phyloP scores from a whole-genome alignment of 2,113 vertebrate genomes.

The Myocastor coypus region DNA sequence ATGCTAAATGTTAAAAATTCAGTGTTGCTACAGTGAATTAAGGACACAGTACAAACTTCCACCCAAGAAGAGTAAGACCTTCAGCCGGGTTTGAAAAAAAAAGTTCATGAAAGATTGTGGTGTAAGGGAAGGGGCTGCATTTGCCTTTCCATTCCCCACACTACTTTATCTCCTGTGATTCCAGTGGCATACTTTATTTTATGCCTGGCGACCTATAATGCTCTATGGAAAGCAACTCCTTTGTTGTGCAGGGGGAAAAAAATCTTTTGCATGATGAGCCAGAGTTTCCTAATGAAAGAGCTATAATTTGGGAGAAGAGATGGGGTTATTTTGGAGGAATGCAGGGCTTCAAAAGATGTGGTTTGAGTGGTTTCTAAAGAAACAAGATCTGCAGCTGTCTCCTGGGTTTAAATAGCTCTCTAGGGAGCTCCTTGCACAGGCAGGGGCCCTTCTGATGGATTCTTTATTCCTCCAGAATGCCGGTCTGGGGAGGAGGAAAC shows the following conservation, averaged over 20 bases:
- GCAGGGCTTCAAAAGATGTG: neutral
- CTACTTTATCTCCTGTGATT: neutral
- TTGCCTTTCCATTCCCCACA: neutral
- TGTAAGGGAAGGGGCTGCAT: too few species aligned
- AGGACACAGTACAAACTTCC: neutral
- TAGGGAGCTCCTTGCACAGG: neutral
- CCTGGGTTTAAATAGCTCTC: neutral
- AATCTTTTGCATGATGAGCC: neutral
- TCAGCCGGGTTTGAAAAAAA: neutral
- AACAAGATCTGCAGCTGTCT: neutral
- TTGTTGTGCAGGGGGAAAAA: neutral
- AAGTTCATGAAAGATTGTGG: neutral
- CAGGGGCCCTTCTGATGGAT: neutral
- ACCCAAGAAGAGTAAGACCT: neutral
- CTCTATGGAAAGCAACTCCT: slow-evolving; percentile 8
- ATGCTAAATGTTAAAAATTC: neutral
- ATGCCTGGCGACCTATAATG: neutral
- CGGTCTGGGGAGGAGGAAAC: slow-evolving; percentile 98
- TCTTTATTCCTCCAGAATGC: slow-evolving; percentile 86
- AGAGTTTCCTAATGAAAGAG: slow-evolving; percentile 49
- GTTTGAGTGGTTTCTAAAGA: neutral
- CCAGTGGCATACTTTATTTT: neutral
- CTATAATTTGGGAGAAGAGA: slow-evolving; percentile 45
- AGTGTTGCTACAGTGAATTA: neutral
- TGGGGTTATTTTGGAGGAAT: neutral